A percentile compares a stretch with the other conserved stretches of the same genome.
Conservation (phyloP, 2,113 vertebrate genomes). For the Varanus salvator region DNA sequence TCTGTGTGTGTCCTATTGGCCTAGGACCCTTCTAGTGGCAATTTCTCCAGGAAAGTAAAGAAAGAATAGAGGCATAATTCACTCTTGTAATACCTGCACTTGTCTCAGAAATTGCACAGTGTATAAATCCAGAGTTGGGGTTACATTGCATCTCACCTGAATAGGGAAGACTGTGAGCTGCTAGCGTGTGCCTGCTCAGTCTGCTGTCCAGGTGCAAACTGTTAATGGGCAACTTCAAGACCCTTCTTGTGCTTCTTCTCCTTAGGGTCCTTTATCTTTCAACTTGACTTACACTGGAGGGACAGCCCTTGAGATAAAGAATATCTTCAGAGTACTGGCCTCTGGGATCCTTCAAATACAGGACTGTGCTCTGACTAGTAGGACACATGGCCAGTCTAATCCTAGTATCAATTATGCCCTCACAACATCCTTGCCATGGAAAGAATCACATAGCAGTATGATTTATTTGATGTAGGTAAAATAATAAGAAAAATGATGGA, state of each 20-base stretch:
- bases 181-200: neutral
- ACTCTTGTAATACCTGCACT: neutral
- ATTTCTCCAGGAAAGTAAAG: neutral
- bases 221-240: neutral
- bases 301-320: neutral
- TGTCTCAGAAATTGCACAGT: neutral
- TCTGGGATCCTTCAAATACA: neutral
- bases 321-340: neutral
- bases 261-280: too few species aligned
- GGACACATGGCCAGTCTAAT: neutral
- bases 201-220: neutral
- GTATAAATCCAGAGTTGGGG: neutral
- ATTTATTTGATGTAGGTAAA: neutral
- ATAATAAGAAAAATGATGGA: neutral
- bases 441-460: neutral
- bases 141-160: neutral
- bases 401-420: neutral
- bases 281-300: too few species aligned
- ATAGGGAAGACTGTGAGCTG: neutral
- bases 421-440: neutral
- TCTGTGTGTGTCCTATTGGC: neutral
- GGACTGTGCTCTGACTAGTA: neutral
- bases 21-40: neutral
- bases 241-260: too few species aligned
- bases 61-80: neutral